Evolutionary conservation across 2,113 vertebrate genomes (phyloP).

Genomic region (Harpagus bidentatus): DNA sequence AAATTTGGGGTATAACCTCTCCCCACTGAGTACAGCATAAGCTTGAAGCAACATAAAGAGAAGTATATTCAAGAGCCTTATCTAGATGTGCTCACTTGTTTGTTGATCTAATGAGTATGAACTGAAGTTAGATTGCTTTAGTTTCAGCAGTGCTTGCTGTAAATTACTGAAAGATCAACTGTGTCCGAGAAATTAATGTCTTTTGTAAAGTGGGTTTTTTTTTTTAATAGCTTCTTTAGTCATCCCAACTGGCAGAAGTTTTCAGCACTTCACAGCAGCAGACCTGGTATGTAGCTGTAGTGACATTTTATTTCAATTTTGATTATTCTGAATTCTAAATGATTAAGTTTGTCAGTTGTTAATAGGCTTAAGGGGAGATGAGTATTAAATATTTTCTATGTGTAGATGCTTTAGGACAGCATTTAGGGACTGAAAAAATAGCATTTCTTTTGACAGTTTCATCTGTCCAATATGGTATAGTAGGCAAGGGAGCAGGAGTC

Average conservation of each 20-base stretch:
- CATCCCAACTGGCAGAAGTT: constrained; percentile 75
- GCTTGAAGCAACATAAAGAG: neutral
- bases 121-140: neutral
- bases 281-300: constrained; percentile 78
- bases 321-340: neutral
- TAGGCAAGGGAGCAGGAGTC: neutral
- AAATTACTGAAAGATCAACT: neutral
- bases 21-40: neutral
- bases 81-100: neutral
- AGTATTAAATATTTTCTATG: neutral
- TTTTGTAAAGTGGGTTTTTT: neutral
- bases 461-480: neutral
- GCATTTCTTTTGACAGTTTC: neutral
- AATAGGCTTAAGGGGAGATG: neutral
- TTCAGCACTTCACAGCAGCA: constrained; percentile 71
- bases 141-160: neutral
- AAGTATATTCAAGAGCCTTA: neutral
- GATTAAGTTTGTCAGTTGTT: neutral
- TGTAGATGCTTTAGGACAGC: neutral
- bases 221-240: constrained; percentile 70
- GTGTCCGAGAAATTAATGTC: neutral
- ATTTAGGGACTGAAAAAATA: neutral
- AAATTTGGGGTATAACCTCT: neutral
- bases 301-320: neutral
- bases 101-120: neutral